Evolutionary conservation across 2,113 vertebrate genomes (phyloP).

Genomic region (Campylomormyrus tamandua): DNA sequence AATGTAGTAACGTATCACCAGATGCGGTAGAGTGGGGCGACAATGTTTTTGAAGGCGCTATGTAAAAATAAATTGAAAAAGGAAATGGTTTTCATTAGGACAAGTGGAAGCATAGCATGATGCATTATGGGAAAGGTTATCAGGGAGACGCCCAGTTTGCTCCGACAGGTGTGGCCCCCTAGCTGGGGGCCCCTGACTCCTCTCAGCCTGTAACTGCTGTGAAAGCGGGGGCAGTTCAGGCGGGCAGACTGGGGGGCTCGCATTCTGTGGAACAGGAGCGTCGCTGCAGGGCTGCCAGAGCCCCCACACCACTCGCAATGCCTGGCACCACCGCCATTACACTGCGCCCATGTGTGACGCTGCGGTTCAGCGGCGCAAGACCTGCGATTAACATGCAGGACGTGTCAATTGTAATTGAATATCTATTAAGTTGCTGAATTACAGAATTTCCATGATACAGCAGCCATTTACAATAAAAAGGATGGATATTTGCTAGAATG

Average conservation of each 20-base stretch:
- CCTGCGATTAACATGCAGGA: not conserved
- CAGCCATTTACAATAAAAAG: not conserved
- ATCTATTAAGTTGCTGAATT: not conserved
- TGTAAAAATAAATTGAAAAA: not conserved
- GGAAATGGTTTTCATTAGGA: not conserved
- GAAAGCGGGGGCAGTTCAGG: not conserved
- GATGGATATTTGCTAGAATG: not conserved
- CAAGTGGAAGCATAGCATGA: not conserved
- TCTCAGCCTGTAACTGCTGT: not conserved
- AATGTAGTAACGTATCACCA: not conserved
- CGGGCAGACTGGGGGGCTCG: not conserved
- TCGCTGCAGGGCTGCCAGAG: not conserved
- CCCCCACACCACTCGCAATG: not conserved
- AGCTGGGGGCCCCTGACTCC: not conserved
- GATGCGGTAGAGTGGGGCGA: not conserved
- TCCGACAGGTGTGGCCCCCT: not conserved
- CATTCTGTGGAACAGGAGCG: not conserved
- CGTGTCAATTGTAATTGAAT: not conserved
- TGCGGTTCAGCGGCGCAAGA: not conserved
- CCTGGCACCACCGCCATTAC: not conserved
- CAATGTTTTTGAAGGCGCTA: not conserved
- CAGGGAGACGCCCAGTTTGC: not conserved
- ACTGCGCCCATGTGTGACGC: not conserved
- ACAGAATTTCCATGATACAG: not conserved
- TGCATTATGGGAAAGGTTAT: not conserved